Evolutionary conservation across 1,140 invertebrate genomes (phyloP).

Genomic region (Pararge aegeria): DNA sequence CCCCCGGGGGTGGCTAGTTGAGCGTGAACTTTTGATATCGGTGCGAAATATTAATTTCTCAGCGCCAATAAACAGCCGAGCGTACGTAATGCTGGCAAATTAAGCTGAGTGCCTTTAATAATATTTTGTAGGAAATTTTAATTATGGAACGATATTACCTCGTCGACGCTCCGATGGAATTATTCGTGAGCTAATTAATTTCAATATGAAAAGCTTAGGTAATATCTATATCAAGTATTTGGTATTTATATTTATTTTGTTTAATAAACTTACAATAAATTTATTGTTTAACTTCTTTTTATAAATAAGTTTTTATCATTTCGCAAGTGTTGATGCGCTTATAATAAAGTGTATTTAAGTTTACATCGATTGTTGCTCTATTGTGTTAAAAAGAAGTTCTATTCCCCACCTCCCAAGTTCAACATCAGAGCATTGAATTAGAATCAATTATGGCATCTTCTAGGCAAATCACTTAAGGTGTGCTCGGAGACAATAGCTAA

Average conservation of each 20-base stretch:
- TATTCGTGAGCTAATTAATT: constrained; percentile 55
- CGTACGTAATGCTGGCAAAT: constrained; percentile 74
- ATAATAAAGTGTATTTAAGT: no score
- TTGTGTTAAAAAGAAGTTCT: no score
- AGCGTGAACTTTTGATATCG: constrained; percentile 78
- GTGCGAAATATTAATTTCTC: constrained; percentile 78
- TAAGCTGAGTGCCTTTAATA: constrained; percentile 75
- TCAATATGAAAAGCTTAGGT: constrained; percentile 13
- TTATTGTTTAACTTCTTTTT: no score
- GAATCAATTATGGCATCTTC: no score
- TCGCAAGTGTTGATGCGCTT: no score
- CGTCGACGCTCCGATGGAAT: constrained; percentile 45
- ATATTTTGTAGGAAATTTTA: constrained; percentile 71
- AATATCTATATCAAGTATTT: neutral
- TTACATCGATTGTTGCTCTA: no score
- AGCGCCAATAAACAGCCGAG: constrained; percentile 68
- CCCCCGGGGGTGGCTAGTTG: constrained; percentile 69
- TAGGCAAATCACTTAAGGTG: no score
- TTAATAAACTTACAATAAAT: neutral
- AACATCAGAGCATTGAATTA: no score
- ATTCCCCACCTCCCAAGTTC: no score
- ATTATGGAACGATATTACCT: constrained; percentile 62
- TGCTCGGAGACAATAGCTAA: no score
- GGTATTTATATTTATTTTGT: neutral
- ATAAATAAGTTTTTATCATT: no score